Conservation (phyloP, 2,113 vertebrate genomes). For the Datnioides undecimradiatus region DNA sequence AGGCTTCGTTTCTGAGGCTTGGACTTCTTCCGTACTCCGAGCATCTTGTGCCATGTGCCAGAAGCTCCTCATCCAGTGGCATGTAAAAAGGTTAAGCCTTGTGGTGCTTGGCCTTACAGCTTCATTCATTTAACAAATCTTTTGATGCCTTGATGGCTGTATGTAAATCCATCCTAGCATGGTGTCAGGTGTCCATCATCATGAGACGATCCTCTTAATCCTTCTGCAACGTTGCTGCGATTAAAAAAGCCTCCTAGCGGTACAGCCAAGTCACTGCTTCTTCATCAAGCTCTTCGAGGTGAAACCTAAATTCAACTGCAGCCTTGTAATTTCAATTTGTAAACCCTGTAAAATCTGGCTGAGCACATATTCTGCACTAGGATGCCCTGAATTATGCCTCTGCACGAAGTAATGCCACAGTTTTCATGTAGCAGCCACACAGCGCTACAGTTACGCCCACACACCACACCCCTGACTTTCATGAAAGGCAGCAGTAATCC, state of each 20-base stretch:
- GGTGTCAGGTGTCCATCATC: constrained; percentile 14
- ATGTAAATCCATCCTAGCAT: constrained; percentile 27
- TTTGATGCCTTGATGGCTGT: background rate
- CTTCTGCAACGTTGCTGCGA: constrained; percentile 4
- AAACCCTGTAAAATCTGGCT: background rate
- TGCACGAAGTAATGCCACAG: constrained; percentile 9
- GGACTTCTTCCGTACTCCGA: constrained; percentile 73
- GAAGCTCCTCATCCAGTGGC: background rate
- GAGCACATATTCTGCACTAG: constrained; percentile 10
- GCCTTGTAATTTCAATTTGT: background rate
- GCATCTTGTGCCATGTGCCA: constrained; percentile 59
- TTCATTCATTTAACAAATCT: background rate
- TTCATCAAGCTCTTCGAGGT: background rate
- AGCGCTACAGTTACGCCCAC: constrained; percentile 51
- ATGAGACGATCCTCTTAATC: constrained; percentile 29
- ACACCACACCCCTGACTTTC: constrained; percentile 62
- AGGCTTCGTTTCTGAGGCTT: constrained; percentile 56
- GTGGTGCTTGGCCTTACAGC: background rate
- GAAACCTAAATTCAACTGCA: background rate
- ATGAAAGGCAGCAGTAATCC: constrained; percentile 51
- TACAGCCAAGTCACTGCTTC: constrained; percentile 7
- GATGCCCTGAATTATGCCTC: constrained; percentile 15
- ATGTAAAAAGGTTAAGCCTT: background rate
- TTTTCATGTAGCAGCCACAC: constrained; percentile 46
- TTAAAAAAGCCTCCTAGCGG: constrained; percentile 28